Evolutionary conservation across 2,113 vertebrate species (phyloP).

Genomic region (Peromyscus leucopus): DNA sequence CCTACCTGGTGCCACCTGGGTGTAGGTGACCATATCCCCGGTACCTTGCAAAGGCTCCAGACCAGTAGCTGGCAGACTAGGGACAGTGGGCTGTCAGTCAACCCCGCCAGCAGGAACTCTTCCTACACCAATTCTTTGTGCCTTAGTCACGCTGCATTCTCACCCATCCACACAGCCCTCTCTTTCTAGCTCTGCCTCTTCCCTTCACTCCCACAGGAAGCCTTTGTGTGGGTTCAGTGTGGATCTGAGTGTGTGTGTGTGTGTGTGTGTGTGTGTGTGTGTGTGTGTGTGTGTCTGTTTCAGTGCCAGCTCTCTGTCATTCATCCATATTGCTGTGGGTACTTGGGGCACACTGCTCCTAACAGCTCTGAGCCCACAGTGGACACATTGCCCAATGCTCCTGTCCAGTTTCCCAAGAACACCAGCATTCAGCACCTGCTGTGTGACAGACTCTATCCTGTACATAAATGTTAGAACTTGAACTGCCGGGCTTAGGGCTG

Average conservation of each 20-base stretch:
- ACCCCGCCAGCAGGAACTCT: neutral
- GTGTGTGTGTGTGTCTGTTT: neutral
- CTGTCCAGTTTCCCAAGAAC: neutral
- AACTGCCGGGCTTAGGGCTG: neutral
- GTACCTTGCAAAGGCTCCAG: neutral
- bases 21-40: neutral
- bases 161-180: neutral
- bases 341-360: neutral
- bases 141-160: neutral
- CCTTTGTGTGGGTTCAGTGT: neutral
- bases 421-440: neutral
- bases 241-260: neutral
- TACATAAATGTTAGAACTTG: neutral
- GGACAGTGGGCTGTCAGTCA: neutral
- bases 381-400: neutral
- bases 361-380: neutral
- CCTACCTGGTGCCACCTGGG: neutral
- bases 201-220: neutral
- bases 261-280: neutral
- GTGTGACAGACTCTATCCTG: neutral
- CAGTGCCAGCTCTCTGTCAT: neutral
- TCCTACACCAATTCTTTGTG: too few species aligned
- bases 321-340: rapidly evolving
- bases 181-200: neutral
- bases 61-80: neutral